phyloP scores from a whole-genome alignment of 2,888 invertebrate species.

The Ormyrus labotus region DNA sequence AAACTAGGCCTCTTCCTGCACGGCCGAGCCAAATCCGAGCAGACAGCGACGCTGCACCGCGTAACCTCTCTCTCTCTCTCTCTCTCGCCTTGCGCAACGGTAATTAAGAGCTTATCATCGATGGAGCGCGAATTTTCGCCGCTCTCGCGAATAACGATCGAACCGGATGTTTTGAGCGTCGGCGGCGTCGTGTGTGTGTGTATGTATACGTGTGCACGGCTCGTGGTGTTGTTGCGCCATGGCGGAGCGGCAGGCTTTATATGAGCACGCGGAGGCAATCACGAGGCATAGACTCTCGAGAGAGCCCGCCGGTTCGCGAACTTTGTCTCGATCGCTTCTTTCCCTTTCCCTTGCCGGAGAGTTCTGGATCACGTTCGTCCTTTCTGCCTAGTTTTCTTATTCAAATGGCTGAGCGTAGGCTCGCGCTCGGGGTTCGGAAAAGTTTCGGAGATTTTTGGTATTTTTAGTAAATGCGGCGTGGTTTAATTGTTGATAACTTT shows the following conservation, averaged over 20 bases:
- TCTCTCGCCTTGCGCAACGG: constrained; percentile 19
- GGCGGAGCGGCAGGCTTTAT: background rate
- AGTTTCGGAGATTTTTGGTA: too few relatives aligned
- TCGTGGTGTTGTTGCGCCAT: background rate
- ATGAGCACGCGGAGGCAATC: background rate
- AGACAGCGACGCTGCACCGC: too few relatives aligned
- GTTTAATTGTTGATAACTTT: too few relatives aligned
- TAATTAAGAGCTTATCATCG: constrained; percentile 45
- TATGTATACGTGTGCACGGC: background rate
- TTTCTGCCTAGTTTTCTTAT: background rate
- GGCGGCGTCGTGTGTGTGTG: background rate
- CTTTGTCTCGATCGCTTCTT: constrained; percentile 57
- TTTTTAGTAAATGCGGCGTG: too few relatives aligned
- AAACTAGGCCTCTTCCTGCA: too few relatives aligned
- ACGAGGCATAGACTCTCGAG: constrained; percentile 57
- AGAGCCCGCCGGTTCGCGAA: constrained; percentile 48
- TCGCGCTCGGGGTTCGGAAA: too few relatives aligned
- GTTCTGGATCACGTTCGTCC: constrained; percentile 6
- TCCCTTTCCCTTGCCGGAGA: background rate
- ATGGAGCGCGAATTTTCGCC: constrained; percentile 16
- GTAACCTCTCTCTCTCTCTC: background rate
- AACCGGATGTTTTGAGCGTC: constrained; percentile 52
- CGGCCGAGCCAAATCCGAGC: too few relatives aligned
- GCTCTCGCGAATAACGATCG: constrained; percentile 19
- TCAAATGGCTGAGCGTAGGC: too few relatives aligned